Evolutionary conservation across 92 coral and sea anemone genomes (phyloP).

Genomic region (Porites rus): DNA sequence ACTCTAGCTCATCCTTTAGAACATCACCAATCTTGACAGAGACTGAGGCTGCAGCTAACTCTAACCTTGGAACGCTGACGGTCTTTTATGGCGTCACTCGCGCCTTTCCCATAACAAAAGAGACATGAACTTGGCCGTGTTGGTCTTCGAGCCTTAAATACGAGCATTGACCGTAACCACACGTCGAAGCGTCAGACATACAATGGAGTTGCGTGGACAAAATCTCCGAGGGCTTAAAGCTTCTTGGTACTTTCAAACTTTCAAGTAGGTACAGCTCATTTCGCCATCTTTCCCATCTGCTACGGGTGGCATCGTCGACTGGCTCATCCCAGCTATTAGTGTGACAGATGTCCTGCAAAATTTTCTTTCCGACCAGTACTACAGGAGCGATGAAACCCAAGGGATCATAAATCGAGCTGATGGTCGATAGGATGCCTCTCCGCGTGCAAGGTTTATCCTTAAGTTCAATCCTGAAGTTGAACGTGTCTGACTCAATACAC

Average conservation of each 20-base stretch:
- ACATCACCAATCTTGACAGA: slow-evolving; percentile 58
- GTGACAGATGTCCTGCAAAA: slow-evolving; percentile 65
- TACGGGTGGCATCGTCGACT: slow-evolving; percentile 43
- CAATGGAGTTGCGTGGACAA: slow-evolving; percentile 58
- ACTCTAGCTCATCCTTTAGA: neutral
- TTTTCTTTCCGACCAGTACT: slow-evolving; percentile 61
- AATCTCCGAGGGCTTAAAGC: slow-evolving; percentile 66
- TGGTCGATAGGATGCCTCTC: slow-evolving; percentile 55
- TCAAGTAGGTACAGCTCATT: slow-evolving; percentile 59
- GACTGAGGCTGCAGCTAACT: slow-evolving; percentile 67
- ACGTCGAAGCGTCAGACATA: slow-evolving; percentile 70
- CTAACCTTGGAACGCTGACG: slow-evolving; percentile 55
- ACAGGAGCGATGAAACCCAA: slow-evolving; percentile 62
- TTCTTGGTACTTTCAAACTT: slow-evolving; percentile 56
- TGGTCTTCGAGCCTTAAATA: slow-evolving; percentile 64
- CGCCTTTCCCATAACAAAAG: slow-evolving; percentile 66
- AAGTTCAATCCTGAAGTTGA: slow-evolving; percentile 50
- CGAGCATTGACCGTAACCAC: slow-evolving; percentile 70
- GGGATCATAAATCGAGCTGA: slow-evolving; percentile 56
- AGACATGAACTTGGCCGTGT: slow-evolving; percentile 50
- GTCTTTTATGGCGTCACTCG: slow-evolving; percentile 50
- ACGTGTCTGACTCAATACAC: slow-evolving; percentile 60
- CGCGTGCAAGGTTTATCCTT: slow-evolving; percentile 64
- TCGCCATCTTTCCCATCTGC: slow-evolving; percentile 62
- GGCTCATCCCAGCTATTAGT: slow-evolving; percentile 56